A percentile compares a stretch with the other conserved stretches of the same genome.
Evolutionary conservation across 2,888 invertebrate genomes (phyloP).

Genomic region (Isotomurus palustris): DNA sequence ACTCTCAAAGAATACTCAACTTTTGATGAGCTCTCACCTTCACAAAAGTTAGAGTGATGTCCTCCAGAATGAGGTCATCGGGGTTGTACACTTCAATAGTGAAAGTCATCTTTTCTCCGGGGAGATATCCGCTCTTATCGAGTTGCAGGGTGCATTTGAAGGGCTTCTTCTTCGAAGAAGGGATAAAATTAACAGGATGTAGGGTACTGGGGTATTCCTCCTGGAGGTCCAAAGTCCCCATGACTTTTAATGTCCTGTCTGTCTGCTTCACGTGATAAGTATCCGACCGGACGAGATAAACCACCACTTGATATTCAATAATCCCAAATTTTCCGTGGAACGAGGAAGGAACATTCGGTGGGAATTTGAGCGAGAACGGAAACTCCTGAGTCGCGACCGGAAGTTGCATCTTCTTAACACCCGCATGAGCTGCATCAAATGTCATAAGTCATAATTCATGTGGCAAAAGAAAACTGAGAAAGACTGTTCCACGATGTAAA

Average conservation of each 20-base stretch:
- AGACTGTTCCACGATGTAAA: no score
- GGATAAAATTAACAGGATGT: slow-evolving; percentile 16
- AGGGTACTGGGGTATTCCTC: slow-evolving; percentile 30
- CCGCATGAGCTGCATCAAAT: slow-evolving; percentile 29
- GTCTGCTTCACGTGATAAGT: slow-evolving; percentile 38
- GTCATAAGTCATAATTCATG: no score
- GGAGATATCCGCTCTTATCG: slow-evolving; percentile 35
- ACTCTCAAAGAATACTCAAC: no score
- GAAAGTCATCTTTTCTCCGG: slow-evolving; percentile 35
- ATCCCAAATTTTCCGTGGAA: slow-evolving; percentile 21
- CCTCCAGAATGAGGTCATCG: slow-evolving; percentile 31
- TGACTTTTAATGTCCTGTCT: slow-evolving; percentile 36
- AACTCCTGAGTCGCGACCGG: slow-evolving; percentile 25
- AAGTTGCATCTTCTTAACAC: slow-evolving; percentile 29
- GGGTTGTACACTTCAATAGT: slow-evolving; percentile 39
- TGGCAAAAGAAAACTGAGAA: no score
- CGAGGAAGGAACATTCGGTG: slow-evolving; percentile 20
- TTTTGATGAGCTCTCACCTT: slow-evolving; percentile 24
- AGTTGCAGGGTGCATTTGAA: slow-evolving; percentile 33
- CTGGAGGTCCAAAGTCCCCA: slow-evolving; percentile 32
- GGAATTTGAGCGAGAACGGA: slow-evolving; percentile 33
- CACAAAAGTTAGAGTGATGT: slow-evolving; percentile 33
- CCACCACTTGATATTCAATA: slow-evolving; percentile 34
- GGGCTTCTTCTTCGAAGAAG: slow-evolving; percentile 24
- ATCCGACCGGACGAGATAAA: slow-evolving; percentile 35